phyloP scores from a whole-genome alignment of 2,113 vertebrate species.

The Trematomus loennbergii region DNA sequence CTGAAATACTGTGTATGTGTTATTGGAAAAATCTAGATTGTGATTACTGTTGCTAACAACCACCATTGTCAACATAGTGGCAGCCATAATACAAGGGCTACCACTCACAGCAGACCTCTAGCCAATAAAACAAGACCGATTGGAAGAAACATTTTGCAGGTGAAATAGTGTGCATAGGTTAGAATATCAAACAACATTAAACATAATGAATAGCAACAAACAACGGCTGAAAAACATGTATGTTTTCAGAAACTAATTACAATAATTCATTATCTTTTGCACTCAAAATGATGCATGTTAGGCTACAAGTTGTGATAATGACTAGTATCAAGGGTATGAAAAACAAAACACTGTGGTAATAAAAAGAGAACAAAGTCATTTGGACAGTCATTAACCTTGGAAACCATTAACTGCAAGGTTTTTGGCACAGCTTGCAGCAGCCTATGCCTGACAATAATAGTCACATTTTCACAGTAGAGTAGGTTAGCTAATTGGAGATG shows the following conservation, averaged over 20 bases:
- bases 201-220: neutral
- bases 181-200: neutral
- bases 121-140: neutral
- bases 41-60: neutral
- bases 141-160: neutral
- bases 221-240: no score
- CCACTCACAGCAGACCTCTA: neutral
- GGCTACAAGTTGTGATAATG: neutral
- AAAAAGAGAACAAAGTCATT: constrained; percentile 9
- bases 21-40: neutral
- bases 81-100: neutral
- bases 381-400: constrained; percentile 14
- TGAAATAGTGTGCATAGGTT: neutral
- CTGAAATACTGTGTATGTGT: neutral
- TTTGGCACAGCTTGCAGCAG: constrained; percentile 28
- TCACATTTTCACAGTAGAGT: constrained; percentile 56
- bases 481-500: constrained; percentile 55
- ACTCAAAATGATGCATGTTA: neutral
- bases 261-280: neutral
- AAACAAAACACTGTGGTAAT: constrained; percentile 10
- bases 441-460: constrained; percentile 33
- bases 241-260: no score
- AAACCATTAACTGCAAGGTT: constrained; percentile 46
- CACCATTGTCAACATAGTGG: neutral
- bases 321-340: neutral